A percentile compares a stretch with the other conserved stretches of the same genome.
Evolutionary conservation across 2,888 invertebrate genomes (phyloP).

Genomic region (Diaprepes abbreviatus): DNA sequence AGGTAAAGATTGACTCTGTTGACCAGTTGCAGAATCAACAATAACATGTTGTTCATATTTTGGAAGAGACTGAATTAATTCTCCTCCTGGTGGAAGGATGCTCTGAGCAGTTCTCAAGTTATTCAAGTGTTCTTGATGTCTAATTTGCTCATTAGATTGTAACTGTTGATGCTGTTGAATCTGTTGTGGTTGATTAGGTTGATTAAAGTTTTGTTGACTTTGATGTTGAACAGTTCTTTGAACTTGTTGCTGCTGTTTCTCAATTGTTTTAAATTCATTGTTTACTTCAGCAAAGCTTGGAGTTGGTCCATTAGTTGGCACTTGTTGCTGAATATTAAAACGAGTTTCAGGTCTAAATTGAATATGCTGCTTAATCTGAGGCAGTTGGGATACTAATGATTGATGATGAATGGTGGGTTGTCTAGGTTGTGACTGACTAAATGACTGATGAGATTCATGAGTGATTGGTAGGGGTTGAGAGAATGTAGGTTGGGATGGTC

Average conservation of each 20-base stretch:
- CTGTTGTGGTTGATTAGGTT: slow-evolving; percentile 52
- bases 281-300: slow-evolving; percentile 49
- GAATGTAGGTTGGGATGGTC: slow-evolving; percentile 34
- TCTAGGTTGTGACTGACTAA: slow-evolving; percentile 26
- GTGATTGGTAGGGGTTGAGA: slow-evolving; percentile 50
- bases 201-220: slow-evolving; percentile 53
- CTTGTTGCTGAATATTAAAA: slow-evolving; percentile 61
- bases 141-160: slow-evolving; percentile 52
- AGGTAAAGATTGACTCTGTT: slow-evolving; percentile 43
- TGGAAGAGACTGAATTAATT: slow-evolving; percentile 82
- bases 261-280: slow-evolving; percentile 45
- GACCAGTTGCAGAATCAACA: slow-evolving; percentile 59
- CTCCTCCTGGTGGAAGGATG: slow-evolving; percentile 76
- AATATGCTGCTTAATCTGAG: slow-evolving; percentile 54
- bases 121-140: slow-evolving; percentile 53
- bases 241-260: slow-evolving; percentile 28
- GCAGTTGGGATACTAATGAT: slow-evolving; percentile 51
- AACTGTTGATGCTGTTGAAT: slow-evolving; percentile 56
- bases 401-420: slow-evolving; percentile 54
- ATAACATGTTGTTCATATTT: slow-evolving; percentile 85
- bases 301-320: slow-evolving; percentile 46
- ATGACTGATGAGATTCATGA: slow-evolving; percentile 55
- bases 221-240: slow-evolving; percentile 35
- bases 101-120: slow-evolving; percentile 59
- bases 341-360: slow-evolving; percentile 70